phyloP scores from a whole-genome alignment of 2,888 invertebrate genomes.

The Cancer borealis region DNA sequence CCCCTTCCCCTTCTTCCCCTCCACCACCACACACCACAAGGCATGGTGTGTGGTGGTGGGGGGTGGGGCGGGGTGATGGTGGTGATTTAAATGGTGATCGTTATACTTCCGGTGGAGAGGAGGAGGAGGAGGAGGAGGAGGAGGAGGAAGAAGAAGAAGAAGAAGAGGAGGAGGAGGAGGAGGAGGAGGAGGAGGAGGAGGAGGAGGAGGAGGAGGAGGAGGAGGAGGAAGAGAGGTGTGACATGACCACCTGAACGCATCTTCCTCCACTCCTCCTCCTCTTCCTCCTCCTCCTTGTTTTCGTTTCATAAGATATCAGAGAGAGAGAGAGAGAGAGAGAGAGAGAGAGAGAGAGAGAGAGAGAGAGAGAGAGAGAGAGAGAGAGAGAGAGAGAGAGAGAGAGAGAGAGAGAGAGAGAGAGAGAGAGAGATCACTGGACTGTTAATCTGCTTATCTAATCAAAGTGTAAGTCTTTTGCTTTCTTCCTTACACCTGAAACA shows the following conservation, averaged over 20 bases:
- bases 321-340: conserved; percentile 41
- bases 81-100: not conserved
- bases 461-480: not conserved
- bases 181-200: not conserved
- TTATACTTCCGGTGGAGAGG: not conserved
- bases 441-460: not conserved
- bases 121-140: no score
- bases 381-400: conserved; percentile 39
- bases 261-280: conserved; percentile 1
- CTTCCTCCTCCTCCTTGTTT: not conserved
- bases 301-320: not conserved
- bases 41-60: not conserved
- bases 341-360: conserved; percentile 30
- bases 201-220: not conserved
- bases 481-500: not conserved
- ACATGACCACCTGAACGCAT: not conserved
- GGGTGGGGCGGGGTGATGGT: not conserved
- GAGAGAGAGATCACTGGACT: not conserved
- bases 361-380: conserved; percentile 39
- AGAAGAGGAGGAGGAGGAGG: not conserved
- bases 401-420: conserved; percentile 33
- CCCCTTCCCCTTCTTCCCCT: no score
- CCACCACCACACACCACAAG: no score
- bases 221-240: not conserved
- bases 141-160: no score